Base-by-base conservation (phyloP, 2,797 vertebrate genomes). In the Nannoperca obscura region DNA sequence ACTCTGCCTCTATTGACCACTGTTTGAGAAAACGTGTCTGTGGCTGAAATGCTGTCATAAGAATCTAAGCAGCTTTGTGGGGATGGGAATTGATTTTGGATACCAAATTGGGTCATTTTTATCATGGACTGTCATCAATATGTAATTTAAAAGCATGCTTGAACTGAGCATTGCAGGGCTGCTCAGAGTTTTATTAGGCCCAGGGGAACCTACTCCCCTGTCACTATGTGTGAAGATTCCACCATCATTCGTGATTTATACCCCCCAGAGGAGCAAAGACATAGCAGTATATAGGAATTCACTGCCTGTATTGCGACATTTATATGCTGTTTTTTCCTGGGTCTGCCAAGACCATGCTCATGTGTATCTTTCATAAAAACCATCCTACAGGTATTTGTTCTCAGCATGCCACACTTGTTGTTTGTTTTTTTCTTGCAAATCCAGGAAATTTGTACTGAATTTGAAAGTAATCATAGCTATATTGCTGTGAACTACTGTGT, bases 81-180 rank as follows among this genome's bases (percentile, higher is more conserved):
- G 71, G 81, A 49, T 67, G 61, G 42, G 78, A 88, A 95, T 93
- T 94, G 93, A 94, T 94, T 93, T 88, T 88, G 76, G 87, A 74
- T 90, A 80, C 74, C 80, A 88, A 91, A 93, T 92, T 89, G 88
- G 87, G 83, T 93, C 76, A 88, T 93, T 93, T 93, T 93, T 92
- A 92, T 93, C 90, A 93, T 71, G 74, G 78, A 74, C 81, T 90
- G 86, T 90, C 88, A 91, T 91, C 90, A 87, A 84, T 93, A 89
- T 89, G 87, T 91, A 84, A 92, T 94, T 92, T 85, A 84, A 92
- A 93, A 87, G 86, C 74, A 65, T 66, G 83, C 87, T 88, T 78
- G 79, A 64, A 77, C 80, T 22, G 9, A 78, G 80, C 74, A 30
- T 83, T 52, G 85, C 83, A 57, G 78, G 69, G 32, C 78, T 86